Percentiles rank a stretch among this genome's conserved stretches.
These are phyloP conservation scores for Acrossocheilus wenchowensis DNA, from an alignment of 2,797 vertebrate genomes.

Conservation along the genomic window DNA sequence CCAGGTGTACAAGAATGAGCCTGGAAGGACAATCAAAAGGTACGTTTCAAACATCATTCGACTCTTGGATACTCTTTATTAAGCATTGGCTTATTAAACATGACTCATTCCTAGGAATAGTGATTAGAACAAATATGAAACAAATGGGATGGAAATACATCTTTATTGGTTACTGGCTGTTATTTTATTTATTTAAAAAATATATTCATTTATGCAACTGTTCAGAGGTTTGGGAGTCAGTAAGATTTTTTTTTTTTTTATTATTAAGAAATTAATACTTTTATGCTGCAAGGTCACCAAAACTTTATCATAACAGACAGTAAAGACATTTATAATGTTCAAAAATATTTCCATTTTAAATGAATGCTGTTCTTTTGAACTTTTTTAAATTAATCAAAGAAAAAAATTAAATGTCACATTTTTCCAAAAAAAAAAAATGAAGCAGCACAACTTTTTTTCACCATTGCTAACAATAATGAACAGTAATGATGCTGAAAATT, in stretches of 20 bases:
- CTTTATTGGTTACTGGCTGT: background rate
- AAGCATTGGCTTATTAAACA: background rate
- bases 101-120: background rate
- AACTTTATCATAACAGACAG: background rate
- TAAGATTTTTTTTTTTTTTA: background rate
- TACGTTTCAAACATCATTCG: constrained; percentile 17
- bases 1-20: constrained; percentile 56
- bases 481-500: background rate
- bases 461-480: no score
- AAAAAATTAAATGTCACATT: no score
- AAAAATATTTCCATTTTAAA: background rate
- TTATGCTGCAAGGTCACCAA: background rate
- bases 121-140: background rate
- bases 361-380: background rate
- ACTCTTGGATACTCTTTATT: background rate
- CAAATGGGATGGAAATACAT: background rate
- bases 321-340: background rate
- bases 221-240: background rate
- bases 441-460: background rate
- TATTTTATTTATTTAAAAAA: background rate
- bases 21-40: constrained; percentile 43
- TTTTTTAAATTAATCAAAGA: background rate
- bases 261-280: background rate
- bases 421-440: no score
- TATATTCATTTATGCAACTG: background rate